Evolutionary conservation across 2,888 invertebrate species (phyloP).

Genomic region (Melipona bicolor): DNA sequence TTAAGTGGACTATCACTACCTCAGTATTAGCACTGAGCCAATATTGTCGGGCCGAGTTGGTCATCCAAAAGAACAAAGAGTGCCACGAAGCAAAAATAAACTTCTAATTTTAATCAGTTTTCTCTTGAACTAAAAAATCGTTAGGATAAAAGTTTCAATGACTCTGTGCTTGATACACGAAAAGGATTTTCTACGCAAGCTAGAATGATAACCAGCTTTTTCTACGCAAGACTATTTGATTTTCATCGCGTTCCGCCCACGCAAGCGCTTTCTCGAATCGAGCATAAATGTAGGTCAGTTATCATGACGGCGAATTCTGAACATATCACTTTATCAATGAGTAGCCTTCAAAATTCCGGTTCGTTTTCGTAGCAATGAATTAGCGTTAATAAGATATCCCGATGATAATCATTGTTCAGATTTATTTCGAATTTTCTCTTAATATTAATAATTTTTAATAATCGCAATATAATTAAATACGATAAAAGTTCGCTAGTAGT

Average conservation of each 20-base stretch:
- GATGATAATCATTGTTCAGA: no score
- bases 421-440: neutral
- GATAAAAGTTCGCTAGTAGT: no score
- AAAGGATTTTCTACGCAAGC: slow-evolving; percentile 34
- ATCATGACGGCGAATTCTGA: neutral
- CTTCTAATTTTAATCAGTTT: neutral
- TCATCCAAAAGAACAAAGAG: no score
- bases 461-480: no score
- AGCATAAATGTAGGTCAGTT: slow-evolving; percentile 40
- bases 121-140: neutral
- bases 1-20: no score
- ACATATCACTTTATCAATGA: neutral
- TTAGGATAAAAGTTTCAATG: neutral
- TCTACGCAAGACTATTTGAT: slow-evolving; percentile 37
- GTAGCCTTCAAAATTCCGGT: neutral
- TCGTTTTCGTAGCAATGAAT: neutral
- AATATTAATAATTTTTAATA: neutral
- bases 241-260: slow-evolving; percentile 23
- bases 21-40: no score
- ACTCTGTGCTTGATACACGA: slow-evolving; percentile 17
- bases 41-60: no score
- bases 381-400: accelerated
- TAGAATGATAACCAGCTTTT: slow-evolving; percentile 56
- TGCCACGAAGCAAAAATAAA: no score
- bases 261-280: neutral